phyloP scores from a whole-genome alignment of 2,888 invertebrate genomes.

The Eupithecia insigniata region DNA sequence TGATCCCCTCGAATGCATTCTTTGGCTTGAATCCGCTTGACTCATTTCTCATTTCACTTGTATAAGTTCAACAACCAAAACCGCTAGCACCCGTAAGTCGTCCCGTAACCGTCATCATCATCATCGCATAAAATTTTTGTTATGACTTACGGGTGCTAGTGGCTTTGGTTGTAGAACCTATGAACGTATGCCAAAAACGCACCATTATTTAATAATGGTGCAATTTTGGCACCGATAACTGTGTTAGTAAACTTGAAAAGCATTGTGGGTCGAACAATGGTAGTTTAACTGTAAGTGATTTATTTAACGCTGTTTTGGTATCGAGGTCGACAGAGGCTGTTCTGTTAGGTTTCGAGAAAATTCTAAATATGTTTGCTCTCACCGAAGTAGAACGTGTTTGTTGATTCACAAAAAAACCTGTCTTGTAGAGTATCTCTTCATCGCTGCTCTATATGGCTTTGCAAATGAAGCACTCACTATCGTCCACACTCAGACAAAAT shows the following conservation, averaged over 20 bases:
- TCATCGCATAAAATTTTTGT: no score
- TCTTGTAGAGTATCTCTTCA: neutral
- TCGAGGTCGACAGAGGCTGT: neutral
- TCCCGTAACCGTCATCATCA: no score
- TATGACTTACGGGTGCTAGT: no score
- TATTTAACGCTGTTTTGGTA: neutral
- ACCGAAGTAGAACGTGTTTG: neutral
- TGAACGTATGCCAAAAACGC: no score
- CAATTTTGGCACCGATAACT: conserved; percentile 13
- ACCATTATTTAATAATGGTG: conserved; percentile 6
- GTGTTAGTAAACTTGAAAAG: conserved; percentile 1
- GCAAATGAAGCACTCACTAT: neutral
- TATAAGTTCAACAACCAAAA: conserved; percentile 3
- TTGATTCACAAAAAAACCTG: conserved; percentile 1
- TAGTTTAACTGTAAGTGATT: conserved; percentile 8
- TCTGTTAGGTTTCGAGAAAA: conserved; percentile 16
- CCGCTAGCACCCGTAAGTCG: neutral
- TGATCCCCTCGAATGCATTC: neutral
- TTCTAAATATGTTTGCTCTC: conserved; percentile 8
- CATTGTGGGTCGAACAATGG: neutral
- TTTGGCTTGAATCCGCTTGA: neutral
- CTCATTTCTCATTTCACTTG: neutral
- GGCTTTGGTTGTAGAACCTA: no score
- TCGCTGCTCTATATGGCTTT: neutral
- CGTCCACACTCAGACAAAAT: neutral